Percentiles rank a stretch among this genome's conserved stretches.
Evolutionary conservation across 2,888 invertebrate species (phyloP).

Genomic region (Clostera curtula): DNA sequence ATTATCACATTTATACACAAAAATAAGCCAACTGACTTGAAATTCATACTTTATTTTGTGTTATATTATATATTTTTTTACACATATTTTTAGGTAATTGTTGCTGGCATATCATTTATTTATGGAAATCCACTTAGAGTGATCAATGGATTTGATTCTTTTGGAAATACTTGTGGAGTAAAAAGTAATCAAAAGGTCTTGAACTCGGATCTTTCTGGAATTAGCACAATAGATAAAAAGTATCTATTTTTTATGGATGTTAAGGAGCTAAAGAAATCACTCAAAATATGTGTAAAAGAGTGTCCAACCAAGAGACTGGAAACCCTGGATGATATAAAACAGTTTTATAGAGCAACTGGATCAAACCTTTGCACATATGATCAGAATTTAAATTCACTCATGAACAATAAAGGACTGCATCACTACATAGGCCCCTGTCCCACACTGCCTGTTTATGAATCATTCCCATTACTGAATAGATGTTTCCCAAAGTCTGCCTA

Average conservation of each 20-base stretch:
- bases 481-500: constrained; percentile 87
- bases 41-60: neutral
- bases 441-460: constrained; percentile 83
- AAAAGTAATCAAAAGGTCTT: constrained; percentile 84
- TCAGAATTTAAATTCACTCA: constrained; percentile 72
- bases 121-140: constrained; percentile 90
- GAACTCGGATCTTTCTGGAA: constrained; percentile 84
- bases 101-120: constrained; percentile 90
- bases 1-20: too few relatives aligned
- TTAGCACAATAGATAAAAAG: constrained; percentile 85
- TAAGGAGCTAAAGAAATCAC: constrained; percentile 81
- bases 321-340: constrained; percentile 79
- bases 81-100: constrained; percentile 77
- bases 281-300: constrained; percentile 92
- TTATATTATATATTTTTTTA: constrained; percentile 6
- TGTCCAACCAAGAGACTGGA: constrained; percentile 84
- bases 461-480: constrained; percentile 87
- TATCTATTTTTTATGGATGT: constrained; percentile 90
- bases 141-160: constrained; percentile 94
- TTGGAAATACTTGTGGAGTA: constrained; percentile 95
- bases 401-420: constrained; percentile 46
- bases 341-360: constrained; percentile 82
- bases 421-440: constrained; percentile 85
- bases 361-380: constrained; percentile 86
- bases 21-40: too few relatives aligned